Conservation (phyloP, 2,888 invertebrate species). For the Cremastobaeus sp. region DNA sequence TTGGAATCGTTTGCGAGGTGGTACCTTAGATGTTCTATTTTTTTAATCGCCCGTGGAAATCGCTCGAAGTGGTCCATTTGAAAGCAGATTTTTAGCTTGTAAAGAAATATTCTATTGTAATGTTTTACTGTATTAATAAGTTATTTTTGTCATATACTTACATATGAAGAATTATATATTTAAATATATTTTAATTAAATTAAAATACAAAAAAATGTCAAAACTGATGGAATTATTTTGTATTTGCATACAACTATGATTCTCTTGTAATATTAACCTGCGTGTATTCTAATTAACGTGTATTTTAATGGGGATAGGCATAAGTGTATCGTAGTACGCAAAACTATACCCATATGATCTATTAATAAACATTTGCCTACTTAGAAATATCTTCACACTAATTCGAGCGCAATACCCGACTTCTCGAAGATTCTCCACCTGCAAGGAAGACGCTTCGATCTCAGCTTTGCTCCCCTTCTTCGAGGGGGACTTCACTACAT, state of each 20-base stretch:
- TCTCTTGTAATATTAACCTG: constrained; percentile 39
- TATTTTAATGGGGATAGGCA: constrained; percentile 49
- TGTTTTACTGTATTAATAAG: constrained; percentile 42
- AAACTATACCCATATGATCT: constrained; percentile 47
- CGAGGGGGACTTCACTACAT: no score
- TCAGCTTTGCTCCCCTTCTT: no score
- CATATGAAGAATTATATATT: constrained; percentile 40
- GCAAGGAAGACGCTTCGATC: no score
- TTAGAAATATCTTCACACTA: constrained; percentile 28
- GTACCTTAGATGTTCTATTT: constrained; percentile 1
- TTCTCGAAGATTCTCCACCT: no score
- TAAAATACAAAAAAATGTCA: constrained; percentile 30
- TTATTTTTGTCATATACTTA: constrained; percentile 49
- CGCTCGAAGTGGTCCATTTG: constrained; percentile 1
- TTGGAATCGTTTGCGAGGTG: constrained; percentile 15
- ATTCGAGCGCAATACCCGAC: constrained; percentile 24
- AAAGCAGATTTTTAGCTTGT: constrained; percentile 33
- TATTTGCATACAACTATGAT: constrained; percentile 22
- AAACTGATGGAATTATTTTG: constrained; percentile 38
- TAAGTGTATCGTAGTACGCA: constrained; percentile 53
- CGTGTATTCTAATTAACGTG: constrained; percentile 48
- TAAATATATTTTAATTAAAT: constrained; percentile 48
- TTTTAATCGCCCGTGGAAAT: background rate
- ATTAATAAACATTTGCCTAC: constrained; percentile 55
- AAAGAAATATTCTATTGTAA: constrained; percentile 46